phyloP scores from a whole-genome alignment of 92 coral and sea anemone genomes.

The Actinernus sp. region DNA sequence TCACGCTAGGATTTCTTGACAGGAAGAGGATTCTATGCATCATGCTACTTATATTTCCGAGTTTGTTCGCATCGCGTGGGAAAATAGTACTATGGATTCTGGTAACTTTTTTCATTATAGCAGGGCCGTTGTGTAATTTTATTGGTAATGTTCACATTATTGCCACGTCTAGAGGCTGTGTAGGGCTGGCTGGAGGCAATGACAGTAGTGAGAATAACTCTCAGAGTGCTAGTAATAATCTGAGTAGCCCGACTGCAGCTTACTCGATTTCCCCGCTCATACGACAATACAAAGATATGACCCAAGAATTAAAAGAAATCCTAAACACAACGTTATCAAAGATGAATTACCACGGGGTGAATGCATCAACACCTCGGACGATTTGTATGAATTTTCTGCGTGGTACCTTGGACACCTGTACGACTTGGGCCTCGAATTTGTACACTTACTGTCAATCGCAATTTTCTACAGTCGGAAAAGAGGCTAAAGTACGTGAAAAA shows the following conservation, averaged over 20 bases:
- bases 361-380: slow-evolving; percentile 36
- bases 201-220: slow-evolving; percentile 5
- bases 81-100: slow-evolving; percentile 85
- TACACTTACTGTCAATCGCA: slow-evolving; percentile 30
- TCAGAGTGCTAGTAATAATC: not conserved
- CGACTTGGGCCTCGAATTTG: slow-evolving; percentile 13
- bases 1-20: slow-evolving; percentile 86
- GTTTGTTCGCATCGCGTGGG: slow-evolving; percentile 86
- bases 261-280: slow-evolving; percentile 30
- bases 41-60: slow-evolving; percentile 81
- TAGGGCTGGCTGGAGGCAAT: slow-evolving; percentile 21
- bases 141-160: slow-evolving; percentile 74
- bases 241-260: slow-evolving; percentile 3
- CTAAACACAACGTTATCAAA: slow-evolving; percentile 45
- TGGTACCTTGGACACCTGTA: slow-evolving; percentile 46
- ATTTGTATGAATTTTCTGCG: slow-evolving; percentile 48
- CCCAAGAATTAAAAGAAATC: slow-evolving; percentile 31
- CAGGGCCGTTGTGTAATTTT: slow-evolving; percentile 95
- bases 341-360: slow-evolving; percentile 10
- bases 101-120: slow-evolving; percentile 74
- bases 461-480: slow-evolving; percentile 7
- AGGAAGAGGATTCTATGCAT: slow-evolving; percentile 77
- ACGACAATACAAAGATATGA: slow-evolving; percentile 53
- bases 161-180: slow-evolving; percentile 55
- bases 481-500: slow-evolving; percentile 2